These are phyloP conservation scores for Hydrolagus colliei DNA, from an alignment of 2,797 vertebrate genomes.

Conservation along the genomic window DNA sequence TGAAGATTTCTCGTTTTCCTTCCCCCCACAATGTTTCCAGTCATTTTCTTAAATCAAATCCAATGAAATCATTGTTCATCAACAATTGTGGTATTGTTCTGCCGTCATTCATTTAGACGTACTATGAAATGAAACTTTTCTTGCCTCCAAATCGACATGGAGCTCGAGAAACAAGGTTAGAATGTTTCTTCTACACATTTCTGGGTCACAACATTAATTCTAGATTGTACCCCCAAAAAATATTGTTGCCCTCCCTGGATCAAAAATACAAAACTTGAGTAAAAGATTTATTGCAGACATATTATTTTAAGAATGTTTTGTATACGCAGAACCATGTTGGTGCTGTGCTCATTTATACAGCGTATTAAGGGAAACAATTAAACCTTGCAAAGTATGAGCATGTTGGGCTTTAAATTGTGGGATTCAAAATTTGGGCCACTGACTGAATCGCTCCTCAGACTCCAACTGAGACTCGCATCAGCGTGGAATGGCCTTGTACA, in stretches of 20 bases:
- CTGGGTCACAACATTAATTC: neutral
- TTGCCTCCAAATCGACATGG: no score
- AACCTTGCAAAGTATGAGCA: no score
- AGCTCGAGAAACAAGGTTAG: neutral
- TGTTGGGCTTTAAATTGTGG: no score
- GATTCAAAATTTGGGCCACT: no score
- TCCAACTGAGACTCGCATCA: no score
- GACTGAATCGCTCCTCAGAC: no score
- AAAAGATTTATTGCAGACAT: neutral
- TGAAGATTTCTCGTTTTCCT: neutral
- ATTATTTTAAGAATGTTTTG: neutral
- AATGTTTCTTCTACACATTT: neutral
- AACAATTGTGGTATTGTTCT: conserved; percentile 17
- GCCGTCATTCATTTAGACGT: neutral
- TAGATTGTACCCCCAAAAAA: no score
- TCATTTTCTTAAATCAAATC: conserved; percentile 22
- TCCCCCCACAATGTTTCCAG: conserved; percentile 1
- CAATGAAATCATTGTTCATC: conserved; percentile 20
- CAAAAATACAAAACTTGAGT: neutral
- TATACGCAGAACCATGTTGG: no score
- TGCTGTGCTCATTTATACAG: no score
- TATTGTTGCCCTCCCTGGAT: neutral
- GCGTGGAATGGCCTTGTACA: no score
- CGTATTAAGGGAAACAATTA: no score
- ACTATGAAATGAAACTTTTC: conserved; percentile 5